phyloP scores from a whole-genome alignment of 2,113 vertebrate species.

The Cryptoleucopteryx plumbea region DNA sequence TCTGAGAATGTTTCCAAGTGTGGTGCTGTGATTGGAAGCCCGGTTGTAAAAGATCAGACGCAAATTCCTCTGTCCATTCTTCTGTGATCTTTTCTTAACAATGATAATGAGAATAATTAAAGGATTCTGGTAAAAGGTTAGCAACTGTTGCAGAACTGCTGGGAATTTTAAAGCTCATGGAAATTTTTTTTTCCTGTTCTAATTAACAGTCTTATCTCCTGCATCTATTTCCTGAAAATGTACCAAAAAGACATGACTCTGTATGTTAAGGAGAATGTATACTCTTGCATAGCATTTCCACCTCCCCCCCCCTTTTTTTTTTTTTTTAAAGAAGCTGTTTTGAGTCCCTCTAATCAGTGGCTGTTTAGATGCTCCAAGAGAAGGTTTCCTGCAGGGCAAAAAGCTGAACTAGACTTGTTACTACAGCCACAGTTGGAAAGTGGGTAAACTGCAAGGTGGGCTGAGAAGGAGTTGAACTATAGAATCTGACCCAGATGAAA shows the following conservation, averaged over 20 bases:
- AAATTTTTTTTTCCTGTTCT: not conserved
- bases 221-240: not conserved
- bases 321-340: not conserved
- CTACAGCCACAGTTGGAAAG: not conserved
- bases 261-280: fast-evolving
- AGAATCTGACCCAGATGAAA: not conserved
- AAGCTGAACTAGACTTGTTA: not conserved
- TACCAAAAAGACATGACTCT: not conserved
- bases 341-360: not conserved
- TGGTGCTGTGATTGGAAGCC: fast-evolving
- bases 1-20: not conserved
- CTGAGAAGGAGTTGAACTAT: not conserved
- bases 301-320: fast-evolving
- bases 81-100: not conserved
- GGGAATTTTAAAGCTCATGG: not conserved
- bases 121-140: not conserved
- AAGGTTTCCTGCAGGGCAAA: not conserved
- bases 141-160: not conserved
- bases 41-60: not conserved
- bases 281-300: not conserved
- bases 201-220: not conserved
- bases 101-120: not conserved
- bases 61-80: not conserved
- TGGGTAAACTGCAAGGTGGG: not conserved
- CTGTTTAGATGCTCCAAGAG: not conserved